These are phyloP conservation scores for Pyrgilauda ruficollis DNA, from an alignment of 2,113 vertebrate genomes.

Conservation along the genomic window DNA sequence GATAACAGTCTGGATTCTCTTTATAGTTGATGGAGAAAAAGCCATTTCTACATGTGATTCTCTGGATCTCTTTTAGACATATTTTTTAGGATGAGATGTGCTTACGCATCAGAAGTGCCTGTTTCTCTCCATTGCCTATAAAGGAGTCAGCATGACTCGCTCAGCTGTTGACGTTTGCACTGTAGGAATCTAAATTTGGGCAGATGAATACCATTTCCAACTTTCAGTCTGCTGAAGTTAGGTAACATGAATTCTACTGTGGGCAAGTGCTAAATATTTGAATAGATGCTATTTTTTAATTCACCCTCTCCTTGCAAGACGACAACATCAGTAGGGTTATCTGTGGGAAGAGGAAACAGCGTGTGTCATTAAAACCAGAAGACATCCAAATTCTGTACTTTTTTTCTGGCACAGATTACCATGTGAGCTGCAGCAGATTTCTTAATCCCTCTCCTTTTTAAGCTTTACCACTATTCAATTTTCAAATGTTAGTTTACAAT, in stretches of 20 bases:
- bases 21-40: not conserved
- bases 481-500: not conserved
- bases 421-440: not conserved
- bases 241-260: slow-evolving; percentile 55
- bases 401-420: slow-evolving; percentile 19
- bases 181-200: slow-evolving; percentile 62
- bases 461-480: not conserved
- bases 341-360: slow-evolving; percentile 57
- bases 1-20: not conserved
- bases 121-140: slow-evolving; percentile 47
- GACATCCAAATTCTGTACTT: slow-evolving; percentile 17
- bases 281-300: slow-evolving; percentile 59
- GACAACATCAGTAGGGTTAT: slow-evolving; percentile 32
- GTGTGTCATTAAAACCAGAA: slow-evolving; percentile 47
- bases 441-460: slow-evolving; percentile 8
- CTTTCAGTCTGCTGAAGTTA: slow-evolving; percentile 50
- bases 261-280: slow-evolving; percentile 57
- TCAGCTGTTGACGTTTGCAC: slow-evolving; percentile 57
- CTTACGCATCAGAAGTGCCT: slow-evolving; percentile 60
- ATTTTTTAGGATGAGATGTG: slow-evolving; percentile 48
- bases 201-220: slow-evolving; percentile 51
- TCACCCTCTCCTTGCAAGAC: slow-evolving; percentile 48
- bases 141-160: slow-evolving; percentile 54
- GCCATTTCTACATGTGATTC: not conserved
- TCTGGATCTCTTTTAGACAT: slow-evolving; percentile 2